Percentiles rank a stretch among this genome's conserved stretches.
Conservation (phyloP, 2,113 vertebrate genomes). For the Vulpes vulpes region DNA sequence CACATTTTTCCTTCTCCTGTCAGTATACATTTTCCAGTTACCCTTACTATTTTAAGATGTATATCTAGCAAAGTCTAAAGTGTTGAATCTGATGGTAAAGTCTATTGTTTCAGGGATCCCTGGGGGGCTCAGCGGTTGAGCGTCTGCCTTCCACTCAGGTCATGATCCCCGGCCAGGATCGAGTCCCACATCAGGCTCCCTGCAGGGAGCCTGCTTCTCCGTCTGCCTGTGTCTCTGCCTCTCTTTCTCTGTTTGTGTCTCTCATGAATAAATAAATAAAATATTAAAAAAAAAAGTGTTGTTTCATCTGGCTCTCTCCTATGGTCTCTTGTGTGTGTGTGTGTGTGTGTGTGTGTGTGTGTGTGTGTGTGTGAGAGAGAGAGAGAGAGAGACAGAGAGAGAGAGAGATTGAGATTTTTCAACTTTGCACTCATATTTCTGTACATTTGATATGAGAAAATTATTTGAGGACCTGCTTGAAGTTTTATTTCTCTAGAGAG, state of each 20-base stretch:
- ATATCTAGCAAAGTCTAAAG: background rate
- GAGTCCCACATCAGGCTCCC: too few species aligned
- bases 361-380: too few species aligned
- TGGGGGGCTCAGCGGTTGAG: too few species aligned
- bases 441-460: background rate
- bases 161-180: too few species aligned
- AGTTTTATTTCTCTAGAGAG: background rate
- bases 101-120: background rate
- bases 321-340: background rate
- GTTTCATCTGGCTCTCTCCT: background rate
- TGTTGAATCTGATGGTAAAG: background rate
- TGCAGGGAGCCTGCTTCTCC: too few species aligned
- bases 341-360: background rate
- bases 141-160: too few species aligned
- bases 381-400: background rate
- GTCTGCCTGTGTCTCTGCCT: too few species aligned
- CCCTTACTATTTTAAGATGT: background rate
- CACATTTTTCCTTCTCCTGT: background rate
- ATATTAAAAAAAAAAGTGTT: background rate
- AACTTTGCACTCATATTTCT: background rate
- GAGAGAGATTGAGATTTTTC: background rate
- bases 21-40: background rate
- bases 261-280: too few species aligned
- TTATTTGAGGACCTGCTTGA: background rate
- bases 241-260: too few species aligned